These are phyloP conservation scores for Athrips mouffetella DNA, from an alignment of 2,888 invertebrate genomes.

Conservation along the genomic window DNA sequence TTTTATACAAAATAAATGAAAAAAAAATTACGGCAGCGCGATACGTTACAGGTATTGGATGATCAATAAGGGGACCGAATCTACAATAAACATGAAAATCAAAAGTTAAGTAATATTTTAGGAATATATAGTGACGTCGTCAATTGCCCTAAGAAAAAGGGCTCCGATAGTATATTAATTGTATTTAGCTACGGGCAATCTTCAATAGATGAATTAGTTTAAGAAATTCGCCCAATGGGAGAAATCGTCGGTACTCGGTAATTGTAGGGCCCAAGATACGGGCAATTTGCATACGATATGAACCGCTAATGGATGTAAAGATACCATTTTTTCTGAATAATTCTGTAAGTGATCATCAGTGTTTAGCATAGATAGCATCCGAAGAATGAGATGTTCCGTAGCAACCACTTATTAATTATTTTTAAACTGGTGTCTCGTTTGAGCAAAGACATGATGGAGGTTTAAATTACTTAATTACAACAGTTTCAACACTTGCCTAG, in stretches of 20 bases:
- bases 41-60: too few species aligned
- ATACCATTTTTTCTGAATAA: constrained; percentile 60
- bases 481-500: neutral
- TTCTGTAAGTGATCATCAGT: constrained; percentile 51
- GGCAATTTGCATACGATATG: constrained; percentile 72
- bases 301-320: constrained; percentile 67
- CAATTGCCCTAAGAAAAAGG: too few species aligned
- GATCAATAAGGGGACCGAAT: too few species aligned
- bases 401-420: constrained; percentile 12
- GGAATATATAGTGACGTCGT: too few species aligned
- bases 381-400: constrained; percentile 28
- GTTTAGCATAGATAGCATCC: constrained; percentile 63
- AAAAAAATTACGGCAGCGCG: too few species aligned
- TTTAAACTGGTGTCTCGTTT: constrained; percentile 14
- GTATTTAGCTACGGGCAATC: too few species aligned
- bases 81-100: too few species aligned
- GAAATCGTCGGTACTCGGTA: constrained; percentile 49
- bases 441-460: constrained; percentile 10
- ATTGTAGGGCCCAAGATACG: constrained; percentile 50
- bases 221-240: too few species aligned
- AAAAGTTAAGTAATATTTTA: too few species aligned
- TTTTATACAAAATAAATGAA: too few species aligned
- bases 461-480: constrained; percentile 2
- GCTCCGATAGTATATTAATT: too few species aligned
- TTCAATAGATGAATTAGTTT: too few species aligned